Percentiles rank a stretch among this genome's conserved stretches.
phyloP scores from a whole-genome alignment of 2,113 vertebrate species.

The Rallus limicola region DNA sequence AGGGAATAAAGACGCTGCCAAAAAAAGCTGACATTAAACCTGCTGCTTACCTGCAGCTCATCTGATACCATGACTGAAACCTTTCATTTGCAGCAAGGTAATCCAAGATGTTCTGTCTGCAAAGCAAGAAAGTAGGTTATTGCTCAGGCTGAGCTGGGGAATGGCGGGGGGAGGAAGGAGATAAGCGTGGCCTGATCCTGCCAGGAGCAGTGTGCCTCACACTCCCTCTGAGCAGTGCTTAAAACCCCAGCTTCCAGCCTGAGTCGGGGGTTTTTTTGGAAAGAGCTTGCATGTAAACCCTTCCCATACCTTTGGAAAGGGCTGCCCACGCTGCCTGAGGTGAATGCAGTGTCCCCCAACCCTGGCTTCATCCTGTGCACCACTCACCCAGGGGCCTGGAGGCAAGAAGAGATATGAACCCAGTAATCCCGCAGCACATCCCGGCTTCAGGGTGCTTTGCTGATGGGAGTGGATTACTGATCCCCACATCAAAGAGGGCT shows the following conservation, averaged over 20 bases:
- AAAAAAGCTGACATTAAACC: slow-evolving; percentile 41
- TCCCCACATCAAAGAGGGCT: not conserved
- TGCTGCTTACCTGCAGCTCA: slow-evolving; percentile 26
- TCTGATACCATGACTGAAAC: slow-evolving; percentile 1
- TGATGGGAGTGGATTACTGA: not conserved
- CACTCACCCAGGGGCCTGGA: not conserved
- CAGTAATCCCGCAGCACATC: not conserved
- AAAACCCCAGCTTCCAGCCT: not conserved
- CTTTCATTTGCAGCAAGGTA: slow-evolving; percentile 15
- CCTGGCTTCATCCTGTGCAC: not conserved
- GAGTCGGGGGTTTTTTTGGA: not conserved
- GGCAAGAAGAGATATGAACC: not conserved
- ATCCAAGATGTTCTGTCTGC: slow-evolving; percentile 24
- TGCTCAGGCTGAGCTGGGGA: not conserved
- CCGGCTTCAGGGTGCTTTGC: not conserved
- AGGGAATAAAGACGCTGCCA: slow-evolving; percentile 25
- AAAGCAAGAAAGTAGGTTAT: slow-evolving; percentile 31
- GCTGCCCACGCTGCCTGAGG: fast-evolving
- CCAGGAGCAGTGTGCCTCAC: not conserved
- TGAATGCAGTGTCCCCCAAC: not conserved
- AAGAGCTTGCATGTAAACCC: not conserved
- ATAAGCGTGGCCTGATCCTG: not conserved
- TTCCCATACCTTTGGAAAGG: not conserved
- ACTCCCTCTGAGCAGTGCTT: not conserved
- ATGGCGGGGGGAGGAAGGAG: not conserved